These are phyloP conservation scores for Xerus inauris DNA, from an alignment of 2,113 vertebrate genomes.

Conservation along the genomic window DNA sequence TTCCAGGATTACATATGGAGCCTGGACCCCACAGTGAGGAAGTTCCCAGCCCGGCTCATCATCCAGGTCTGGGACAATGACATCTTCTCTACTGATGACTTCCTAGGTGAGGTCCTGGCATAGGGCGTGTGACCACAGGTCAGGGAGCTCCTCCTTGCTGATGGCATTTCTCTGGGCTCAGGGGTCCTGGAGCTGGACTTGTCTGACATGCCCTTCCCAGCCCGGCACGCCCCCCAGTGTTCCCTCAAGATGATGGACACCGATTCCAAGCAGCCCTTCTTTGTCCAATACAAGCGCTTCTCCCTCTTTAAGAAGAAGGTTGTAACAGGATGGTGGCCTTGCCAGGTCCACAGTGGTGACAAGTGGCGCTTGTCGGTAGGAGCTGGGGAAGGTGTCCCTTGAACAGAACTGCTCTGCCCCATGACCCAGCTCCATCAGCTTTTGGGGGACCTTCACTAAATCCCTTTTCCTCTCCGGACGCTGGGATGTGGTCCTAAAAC, in stretches of 20 bases:
- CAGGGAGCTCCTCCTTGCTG: neutral
- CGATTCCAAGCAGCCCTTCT: neutral
- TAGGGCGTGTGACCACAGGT: accelerated
- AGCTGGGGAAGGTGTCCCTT: neutral
- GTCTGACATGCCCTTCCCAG: slow-evolving; percentile 70
- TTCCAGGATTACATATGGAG: slow-evolving; percentile 86
- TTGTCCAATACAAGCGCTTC: slow-evolving; percentile 16
- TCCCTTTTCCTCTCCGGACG: neutral
- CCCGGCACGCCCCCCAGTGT: slow-evolving; percentile 61
- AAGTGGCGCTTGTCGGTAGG: slow-evolving; percentile 82
- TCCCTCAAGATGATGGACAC: neutral
- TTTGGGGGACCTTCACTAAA: neutral
- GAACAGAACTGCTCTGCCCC: neutral
- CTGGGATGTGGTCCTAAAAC: neutral
- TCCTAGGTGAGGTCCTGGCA: slow-evolving; percentile 81
- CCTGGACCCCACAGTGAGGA: slow-evolving; percentile 79
- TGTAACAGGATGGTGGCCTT: slow-evolving; percentile 86
- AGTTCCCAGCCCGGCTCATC: slow-evolving; percentile 85
- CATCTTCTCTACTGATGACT: slow-evolving; percentile 82
- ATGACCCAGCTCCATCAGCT: neutral
- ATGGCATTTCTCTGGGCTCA: slow-evolving; percentile 54
- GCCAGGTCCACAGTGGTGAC: slow-evolving; percentile 58
- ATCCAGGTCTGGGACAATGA: slow-evolving; percentile 89
- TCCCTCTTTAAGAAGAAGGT: slow-evolving; percentile 83
- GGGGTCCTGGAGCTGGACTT: slow-evolving; percentile 85